phyloP scores from a whole-genome alignment of 2,888 invertebrate species.

The Mesopsocus fuscifrons region DNA sequence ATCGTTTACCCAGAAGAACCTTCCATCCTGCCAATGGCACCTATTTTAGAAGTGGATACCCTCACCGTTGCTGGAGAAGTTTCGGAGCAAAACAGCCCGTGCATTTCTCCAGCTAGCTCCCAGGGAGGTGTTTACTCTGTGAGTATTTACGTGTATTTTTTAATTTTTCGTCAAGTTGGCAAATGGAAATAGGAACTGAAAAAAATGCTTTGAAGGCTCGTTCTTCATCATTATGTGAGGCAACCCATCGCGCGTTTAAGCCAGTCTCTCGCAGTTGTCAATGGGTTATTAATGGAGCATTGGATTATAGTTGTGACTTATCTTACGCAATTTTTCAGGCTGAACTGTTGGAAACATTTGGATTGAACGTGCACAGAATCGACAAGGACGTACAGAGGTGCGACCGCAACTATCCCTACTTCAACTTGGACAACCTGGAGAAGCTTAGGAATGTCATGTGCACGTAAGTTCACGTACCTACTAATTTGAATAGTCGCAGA shows the following conservation, averaged over 20 bases:
- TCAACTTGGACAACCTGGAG: conserved; percentile 67
- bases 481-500: conserved; percentile 2
- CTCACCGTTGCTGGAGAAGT: conserved; percentile 27
- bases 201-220: no score
- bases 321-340: no score
- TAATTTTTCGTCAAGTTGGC: no score
- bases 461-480: conserved; percentile 43
- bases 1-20: conserved; percentile 13
- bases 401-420: conserved; percentile 87
- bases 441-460: conserved; percentile 89
- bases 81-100: conserved; percentile 24
- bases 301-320: no score
- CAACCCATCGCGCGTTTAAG: no score
- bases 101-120: conserved; percentile 76
- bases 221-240: no score
- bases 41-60: conserved; percentile 19
- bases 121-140: conserved; percentile 80
- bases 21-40: conserved; percentile 13
- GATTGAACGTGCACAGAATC: conserved; percentile 79
- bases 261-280: no score
- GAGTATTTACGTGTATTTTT: conserved; percentile 24
- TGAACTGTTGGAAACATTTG: conserved; percentile 67
- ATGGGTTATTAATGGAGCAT: no score
- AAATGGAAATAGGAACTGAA: no score
- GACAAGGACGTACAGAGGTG: conserved; percentile 94